Evolutionary conservation across 2,113 vertebrate genomes (phyloP).

Genomic region (Ictalurus punctatus): DNA sequence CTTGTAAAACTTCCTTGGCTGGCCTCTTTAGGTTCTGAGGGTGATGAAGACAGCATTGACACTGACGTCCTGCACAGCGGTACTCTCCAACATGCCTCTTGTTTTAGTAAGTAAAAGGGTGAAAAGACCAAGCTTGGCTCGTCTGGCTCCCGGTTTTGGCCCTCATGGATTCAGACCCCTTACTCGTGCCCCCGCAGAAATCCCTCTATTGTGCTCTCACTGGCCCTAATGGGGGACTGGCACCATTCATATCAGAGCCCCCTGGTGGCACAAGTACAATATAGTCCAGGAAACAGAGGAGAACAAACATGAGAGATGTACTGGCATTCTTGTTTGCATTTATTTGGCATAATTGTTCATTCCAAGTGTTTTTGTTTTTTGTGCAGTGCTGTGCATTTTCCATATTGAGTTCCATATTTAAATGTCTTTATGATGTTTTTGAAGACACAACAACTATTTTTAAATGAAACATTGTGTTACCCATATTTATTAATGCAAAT

Average conservation of each 20-base stretch:
- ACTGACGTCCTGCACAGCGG: conserved; percentile 3
- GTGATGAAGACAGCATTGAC: conserved; percentile 33
- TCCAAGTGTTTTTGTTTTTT: not conserved
- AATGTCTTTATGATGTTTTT: not conserved
- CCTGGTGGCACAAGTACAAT: conserved; percentile 2
- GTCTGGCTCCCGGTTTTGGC: conserved; percentile 13
- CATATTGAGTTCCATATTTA: not conserved
- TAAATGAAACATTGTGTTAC: not conserved
- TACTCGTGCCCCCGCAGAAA: conserved; percentile 14
- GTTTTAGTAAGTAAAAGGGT: conserved; percentile 23
- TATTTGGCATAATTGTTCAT: not conserved
- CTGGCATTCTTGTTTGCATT: not conserved
- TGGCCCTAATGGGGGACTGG: not conserved
- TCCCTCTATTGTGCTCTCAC: not conserved
- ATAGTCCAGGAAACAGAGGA: conserved; percentile 23
- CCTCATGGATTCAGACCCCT: conserved; percentile 9
- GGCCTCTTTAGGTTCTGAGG: conserved; percentile 16
- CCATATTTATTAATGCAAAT: not conserved
- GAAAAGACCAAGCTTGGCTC: conserved; percentile 15
- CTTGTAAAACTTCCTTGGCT: conserved; percentile 31
- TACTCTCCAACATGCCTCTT: conserved; percentile 26
- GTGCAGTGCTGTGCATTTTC: not conserved
- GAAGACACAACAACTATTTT: not conserved
- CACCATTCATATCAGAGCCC: not conserved
- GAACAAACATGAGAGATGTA: conserved; percentile 8